Conservation (phyloP, 2,113 vertebrate species). For the Pelodiscus sinensis region DNA sequence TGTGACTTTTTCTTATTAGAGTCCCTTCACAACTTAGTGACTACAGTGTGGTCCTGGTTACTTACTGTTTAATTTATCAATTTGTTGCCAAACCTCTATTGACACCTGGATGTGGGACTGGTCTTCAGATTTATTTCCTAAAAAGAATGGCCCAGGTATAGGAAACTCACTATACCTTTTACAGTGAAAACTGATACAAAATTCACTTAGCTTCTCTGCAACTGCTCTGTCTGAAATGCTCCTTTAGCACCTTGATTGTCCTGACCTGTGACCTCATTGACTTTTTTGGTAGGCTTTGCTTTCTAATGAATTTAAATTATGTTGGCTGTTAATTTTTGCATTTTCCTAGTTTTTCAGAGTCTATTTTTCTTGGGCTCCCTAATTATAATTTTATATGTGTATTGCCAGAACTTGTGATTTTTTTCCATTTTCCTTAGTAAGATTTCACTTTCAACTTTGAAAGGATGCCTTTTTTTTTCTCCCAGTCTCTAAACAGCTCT, state of each 20-base stretch:
- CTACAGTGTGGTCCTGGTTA: background rate
- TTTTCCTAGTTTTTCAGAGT: background rate
- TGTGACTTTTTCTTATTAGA: background rate
- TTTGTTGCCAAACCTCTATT: background rate
- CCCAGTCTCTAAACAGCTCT: background rate
- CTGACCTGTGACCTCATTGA: background rate
- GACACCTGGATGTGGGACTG: background rate
- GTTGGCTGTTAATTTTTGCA: background rate
- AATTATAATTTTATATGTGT: background rate
- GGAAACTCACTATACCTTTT: background rate
- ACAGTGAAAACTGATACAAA: background rate
- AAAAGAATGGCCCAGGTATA: background rate
- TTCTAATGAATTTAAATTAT: background rate
- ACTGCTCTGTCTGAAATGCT: background rate
- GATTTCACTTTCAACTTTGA: background rate
- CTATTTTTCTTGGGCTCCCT: background rate
- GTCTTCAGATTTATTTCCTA: background rate
- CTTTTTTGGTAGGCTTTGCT: background rate
- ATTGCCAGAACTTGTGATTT: background rate
- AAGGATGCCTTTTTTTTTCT: background rate
- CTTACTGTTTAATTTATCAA: background rate
- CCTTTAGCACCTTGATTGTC: background rate
- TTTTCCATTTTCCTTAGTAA: background rate
- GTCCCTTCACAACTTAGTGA: background rate
- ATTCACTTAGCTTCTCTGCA: background rate